phyloP scores from a whole-genome alignment of 2,113 vertebrate species.

The Zingel zingel region DNA sequence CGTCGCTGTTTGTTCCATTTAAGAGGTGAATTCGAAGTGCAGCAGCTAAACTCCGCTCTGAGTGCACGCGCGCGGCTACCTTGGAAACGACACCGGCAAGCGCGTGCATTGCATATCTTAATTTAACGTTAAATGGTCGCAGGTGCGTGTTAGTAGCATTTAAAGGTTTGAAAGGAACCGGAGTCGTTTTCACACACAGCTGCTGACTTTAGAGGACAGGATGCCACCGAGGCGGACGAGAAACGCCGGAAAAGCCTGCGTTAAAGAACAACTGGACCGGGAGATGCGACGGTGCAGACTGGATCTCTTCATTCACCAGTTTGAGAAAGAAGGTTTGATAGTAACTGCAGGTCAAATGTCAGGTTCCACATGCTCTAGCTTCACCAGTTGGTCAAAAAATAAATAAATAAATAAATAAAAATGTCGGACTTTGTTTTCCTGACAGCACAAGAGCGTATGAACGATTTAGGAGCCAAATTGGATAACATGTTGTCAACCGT shows the following conservation, averaged over 20 bases:
- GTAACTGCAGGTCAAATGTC: neutral
- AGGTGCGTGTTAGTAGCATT: neutral
- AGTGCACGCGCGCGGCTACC: no score
- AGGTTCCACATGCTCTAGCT: neutral
- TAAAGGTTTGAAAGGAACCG: rapidly evolving
- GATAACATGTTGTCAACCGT: constrained; percentile 73
- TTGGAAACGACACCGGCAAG: neutral
- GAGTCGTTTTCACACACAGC: rapidly evolving
- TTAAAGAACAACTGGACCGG: constrained; percentile 23
- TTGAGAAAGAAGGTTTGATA: constrained; percentile 85
- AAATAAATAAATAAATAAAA: no score
- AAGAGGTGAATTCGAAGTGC: no score
- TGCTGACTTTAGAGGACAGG: rapidly evolving
- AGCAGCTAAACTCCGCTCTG: no score
- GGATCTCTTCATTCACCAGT: constrained; percentile 86
- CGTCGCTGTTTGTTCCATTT: no score
- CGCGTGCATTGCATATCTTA: neutral
- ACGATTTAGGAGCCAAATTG: constrained; percentile 71
- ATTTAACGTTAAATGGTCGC: neutral
- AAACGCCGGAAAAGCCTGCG: neutral
- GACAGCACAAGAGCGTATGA: constrained; percentile 77
- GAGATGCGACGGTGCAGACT: constrained; percentile 72
- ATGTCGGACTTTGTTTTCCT: neutral
- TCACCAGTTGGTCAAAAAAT: neutral
- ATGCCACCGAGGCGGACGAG: constrained; percentile 44